phyloP scores from a whole-genome alignment of 2,797 vertebrate species.

The Tamandua tetradactyla region DNA sequence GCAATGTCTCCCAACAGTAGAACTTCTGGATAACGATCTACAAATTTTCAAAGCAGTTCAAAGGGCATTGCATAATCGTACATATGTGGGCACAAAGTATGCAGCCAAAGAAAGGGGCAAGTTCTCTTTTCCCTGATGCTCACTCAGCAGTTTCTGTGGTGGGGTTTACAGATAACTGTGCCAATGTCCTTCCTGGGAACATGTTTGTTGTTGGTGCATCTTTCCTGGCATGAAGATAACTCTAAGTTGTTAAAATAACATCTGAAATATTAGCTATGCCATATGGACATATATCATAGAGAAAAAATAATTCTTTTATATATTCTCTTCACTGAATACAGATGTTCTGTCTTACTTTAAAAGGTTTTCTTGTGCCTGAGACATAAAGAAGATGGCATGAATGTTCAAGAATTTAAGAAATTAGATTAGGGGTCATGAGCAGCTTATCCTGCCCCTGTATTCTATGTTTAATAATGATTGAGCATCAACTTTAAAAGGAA shows the following conservation, averaged over 20 bases:
- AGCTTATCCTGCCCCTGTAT: not conserved
- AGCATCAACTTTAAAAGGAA: not conserved
- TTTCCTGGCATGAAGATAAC: not conserved
- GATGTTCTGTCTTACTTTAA: not conserved
- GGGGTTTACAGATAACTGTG: slow-evolving; percentile 5
- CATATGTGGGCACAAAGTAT: slow-evolving; percentile 52
- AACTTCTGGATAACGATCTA: slow-evolving; percentile 63
- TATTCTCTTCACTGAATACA: not conserved
- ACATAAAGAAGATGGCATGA: not conserved
- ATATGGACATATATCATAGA: not conserved
- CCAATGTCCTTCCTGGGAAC: slow-evolving; percentile 34
- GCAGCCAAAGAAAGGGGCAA: not conserved
- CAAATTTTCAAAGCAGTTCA: slow-evolving; percentile 65
- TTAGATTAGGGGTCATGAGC: not conserved
- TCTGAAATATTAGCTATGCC: not conserved
- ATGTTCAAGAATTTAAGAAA: not conserved
- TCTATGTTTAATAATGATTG: not conserved
- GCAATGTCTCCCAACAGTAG: not conserved
- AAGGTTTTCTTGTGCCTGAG: not conserved
- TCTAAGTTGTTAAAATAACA: not conserved
- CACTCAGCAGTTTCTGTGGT: slow-evolving; percentile 52
- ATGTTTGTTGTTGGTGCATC: not conserved
- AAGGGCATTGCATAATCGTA: slow-evolving; percentile 73
- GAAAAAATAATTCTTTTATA: not conserved
- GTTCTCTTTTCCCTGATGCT: slow-evolving; percentile 70